These are phyloP conservation scores for Hepsetus odoe DNA, from an alignment of 2,113 vertebrate species.

Conservation along the genomic window DNA sequence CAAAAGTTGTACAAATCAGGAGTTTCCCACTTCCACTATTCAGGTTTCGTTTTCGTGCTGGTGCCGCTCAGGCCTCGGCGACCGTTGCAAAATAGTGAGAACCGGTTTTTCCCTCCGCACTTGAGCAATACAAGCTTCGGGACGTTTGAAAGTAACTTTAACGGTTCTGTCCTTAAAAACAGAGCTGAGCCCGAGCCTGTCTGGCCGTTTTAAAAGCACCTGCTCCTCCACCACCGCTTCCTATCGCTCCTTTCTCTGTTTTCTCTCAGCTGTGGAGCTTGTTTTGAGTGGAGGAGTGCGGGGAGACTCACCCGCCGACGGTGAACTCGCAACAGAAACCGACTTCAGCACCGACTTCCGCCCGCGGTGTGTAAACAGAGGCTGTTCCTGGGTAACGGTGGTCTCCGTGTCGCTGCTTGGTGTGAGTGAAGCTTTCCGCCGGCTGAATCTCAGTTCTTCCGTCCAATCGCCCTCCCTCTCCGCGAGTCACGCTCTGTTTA, in stretches of 20 bases:
- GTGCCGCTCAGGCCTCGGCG: neutral
- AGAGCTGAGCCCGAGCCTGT: neutral
- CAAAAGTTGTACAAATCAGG: neutral
- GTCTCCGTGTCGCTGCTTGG: neutral
- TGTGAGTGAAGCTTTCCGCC: neutral
- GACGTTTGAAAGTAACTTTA: neutral
- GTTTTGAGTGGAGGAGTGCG: neutral
- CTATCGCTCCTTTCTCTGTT: too few relatives aligned
- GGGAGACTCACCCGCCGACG: neutral
- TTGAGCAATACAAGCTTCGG: neutral
- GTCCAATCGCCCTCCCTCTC: neutral
- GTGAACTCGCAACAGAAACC: too few relatives aligned
- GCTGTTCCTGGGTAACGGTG: neutral
- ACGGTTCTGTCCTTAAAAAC: neutral
- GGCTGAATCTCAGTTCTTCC: neutral
- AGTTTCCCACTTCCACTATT: conserved; percentile 25
- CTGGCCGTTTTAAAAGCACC: neutral
- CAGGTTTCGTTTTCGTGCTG: neutral
- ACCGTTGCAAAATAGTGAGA: neutral
- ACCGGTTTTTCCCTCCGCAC: neutral
- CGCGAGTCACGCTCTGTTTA: neutral
- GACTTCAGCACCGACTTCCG: neutral
- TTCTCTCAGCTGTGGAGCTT: neutral
- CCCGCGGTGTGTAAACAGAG: neutral
- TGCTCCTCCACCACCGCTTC: too few relatives aligned